A percentile compares a stretch with the other conserved stretches of the same genome.
Conservation (phyloP, 2,113 vertebrate species). For the Chauna torquata region DNA sequence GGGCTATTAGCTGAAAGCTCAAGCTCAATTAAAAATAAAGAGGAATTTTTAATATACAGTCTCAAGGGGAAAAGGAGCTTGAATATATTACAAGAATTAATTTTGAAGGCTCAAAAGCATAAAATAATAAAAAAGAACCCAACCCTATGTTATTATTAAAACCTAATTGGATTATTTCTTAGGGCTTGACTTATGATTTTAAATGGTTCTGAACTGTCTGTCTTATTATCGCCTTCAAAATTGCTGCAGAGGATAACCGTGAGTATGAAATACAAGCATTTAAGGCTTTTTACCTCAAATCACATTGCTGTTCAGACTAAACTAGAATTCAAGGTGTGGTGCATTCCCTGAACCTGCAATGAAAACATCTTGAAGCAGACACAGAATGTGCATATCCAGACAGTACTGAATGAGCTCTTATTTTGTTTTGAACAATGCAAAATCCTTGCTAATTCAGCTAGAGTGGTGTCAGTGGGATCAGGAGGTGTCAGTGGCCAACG, state of each 20-base stretch:
- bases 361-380: neutral
- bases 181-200: neutral
- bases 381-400: fast-evolving
- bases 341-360: neutral
- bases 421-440: neutral
- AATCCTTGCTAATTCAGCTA: neutral
- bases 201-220: neutral
- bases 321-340: neutral
- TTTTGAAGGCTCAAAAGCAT: neutral
- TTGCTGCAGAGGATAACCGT: neutral
- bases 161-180: neutral
- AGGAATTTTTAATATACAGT: neutral
- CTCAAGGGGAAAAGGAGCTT: neutral
- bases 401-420: neutral
- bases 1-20: neutral
- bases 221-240: neutral
- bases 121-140: neutral
- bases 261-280: neutral
- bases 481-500: neutral
- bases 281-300: neutral
- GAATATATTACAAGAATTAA: neutral
- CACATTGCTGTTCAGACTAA: neutral
- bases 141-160: neutral
- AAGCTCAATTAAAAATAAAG: conserved; percentile 39
- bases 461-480: neutral